Conservation (phyloP, 2,888 invertebrate species). For the Globia sparganii region DNA sequence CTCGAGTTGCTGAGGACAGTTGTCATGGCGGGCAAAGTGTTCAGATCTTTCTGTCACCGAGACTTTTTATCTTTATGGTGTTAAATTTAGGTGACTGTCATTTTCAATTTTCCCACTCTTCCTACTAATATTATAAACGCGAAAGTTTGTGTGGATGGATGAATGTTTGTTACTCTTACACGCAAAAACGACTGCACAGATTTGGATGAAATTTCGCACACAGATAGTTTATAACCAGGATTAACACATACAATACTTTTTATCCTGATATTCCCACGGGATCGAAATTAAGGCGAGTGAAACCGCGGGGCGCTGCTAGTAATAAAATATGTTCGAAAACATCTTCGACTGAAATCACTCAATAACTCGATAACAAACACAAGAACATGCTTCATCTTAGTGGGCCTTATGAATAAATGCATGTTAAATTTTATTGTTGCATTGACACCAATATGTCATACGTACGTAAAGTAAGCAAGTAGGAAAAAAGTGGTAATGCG, state of each 20-base stretch:
- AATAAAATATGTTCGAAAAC: too few relatives aligned
- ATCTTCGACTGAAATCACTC: conserved; percentile 67
- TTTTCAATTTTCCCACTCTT: too few relatives aligned
- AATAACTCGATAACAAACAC: conserved; percentile 71
- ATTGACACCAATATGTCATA: conserved; percentile 87
- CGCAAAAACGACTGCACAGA: too few relatives aligned
- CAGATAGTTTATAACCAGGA: too few relatives aligned
- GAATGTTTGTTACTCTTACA: too few relatives aligned
- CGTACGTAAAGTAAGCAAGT: conserved; percentile 72
- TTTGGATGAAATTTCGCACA: too few relatives aligned
- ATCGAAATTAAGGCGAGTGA: too few relatives aligned
- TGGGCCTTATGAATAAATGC: conserved; percentile 80
- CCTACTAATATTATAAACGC: too few relatives aligned
- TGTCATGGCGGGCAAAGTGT: conserved; percentile 46
- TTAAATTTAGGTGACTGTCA: conserved; percentile 29
- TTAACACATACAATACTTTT: too few relatives aligned
- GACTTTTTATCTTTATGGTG: conserved; percentile 44
- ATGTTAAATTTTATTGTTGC: conserved; percentile 87
- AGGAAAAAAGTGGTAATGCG: conserved; percentile 82
- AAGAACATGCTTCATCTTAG: conserved; percentile 60
- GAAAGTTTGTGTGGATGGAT: too few relatives aligned
- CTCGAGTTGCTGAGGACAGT: conserved; percentile 62
- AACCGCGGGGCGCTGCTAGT: too few relatives aligned
- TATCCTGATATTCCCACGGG: too few relatives aligned
- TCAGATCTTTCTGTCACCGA: conserved; percentile 27